Evolutionary conservation across 1,140 invertebrate species (phyloP).

Genomic region (Mesaphorura yosii): DNA sequence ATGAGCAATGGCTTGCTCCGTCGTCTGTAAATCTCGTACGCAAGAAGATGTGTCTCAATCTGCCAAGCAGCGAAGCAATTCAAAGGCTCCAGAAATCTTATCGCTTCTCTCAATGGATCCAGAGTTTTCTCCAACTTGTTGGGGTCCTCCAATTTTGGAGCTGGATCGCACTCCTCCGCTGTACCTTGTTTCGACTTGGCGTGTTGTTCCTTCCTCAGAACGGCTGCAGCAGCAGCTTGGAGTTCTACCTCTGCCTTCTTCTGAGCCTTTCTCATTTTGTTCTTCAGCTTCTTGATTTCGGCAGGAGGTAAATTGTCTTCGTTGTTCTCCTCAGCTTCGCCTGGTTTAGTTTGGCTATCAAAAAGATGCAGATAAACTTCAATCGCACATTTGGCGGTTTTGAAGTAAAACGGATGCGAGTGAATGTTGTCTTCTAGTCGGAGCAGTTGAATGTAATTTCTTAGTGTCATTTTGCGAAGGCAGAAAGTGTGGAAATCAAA

Average conservation of each 20-base stretch:
- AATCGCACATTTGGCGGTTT: conserved; percentile 81
- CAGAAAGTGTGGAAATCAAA: conserved; percentile 99
- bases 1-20: conserved; percentile 78
- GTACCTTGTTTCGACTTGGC: conserved; percentile 55
- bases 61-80: conserved; percentile 68
- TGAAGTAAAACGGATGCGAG: conserved; percentile 84
- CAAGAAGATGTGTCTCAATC: conserved; percentile 90
- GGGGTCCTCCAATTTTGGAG: conserved; percentile 76
- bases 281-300: conserved; percentile 86
- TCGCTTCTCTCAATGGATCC: conserved; percentile 84
- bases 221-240: conserved; percentile 56
- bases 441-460: conserved; percentile 87
- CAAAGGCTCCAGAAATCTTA: conserved; percentile 83
- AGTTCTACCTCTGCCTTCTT: conserved; percentile 80
- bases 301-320: conserved; percentile 83
- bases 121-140: conserved; percentile 71
- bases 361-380: conserved; percentile 81
- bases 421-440: conserved; percentile 85
- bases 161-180: conserved; percentile 58
- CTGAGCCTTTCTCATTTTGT: conserved; percentile 88
- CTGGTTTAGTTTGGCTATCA: conserved; percentile 71
- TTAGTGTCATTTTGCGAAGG: conserved; percentile 96
- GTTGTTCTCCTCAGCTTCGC: conserved; percentile 65
- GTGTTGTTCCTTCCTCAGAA: conserved; percentile 78
- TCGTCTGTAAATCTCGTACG: conserved; percentile 91